Conservation (phyloP, 2,797 vertebrate genomes). For the Astyanax mexicanus region DNA sequence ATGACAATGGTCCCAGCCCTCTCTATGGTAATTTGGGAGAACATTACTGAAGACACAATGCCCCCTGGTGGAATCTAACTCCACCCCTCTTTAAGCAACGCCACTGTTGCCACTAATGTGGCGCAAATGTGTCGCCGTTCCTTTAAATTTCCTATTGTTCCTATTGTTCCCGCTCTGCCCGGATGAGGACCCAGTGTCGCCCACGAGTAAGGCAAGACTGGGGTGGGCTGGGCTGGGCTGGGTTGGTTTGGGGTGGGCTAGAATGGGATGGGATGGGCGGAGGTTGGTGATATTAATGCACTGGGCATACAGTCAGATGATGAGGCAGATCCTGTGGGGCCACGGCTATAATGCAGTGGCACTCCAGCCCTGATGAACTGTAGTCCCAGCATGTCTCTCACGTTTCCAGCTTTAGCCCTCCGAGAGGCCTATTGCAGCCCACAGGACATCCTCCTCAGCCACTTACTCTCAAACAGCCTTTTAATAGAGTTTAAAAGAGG, state of each 20-base stretch:
- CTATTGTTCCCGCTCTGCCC: slow-evolving; percentile 36
- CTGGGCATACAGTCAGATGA: slow-evolving; percentile 53
- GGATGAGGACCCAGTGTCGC: slow-evolving; percentile 45
- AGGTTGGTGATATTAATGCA: slow-evolving; percentile 54
- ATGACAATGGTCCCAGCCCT: slow-evolving; percentile 76
- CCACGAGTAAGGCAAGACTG: slow-evolving; percentile 26
- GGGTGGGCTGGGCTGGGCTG: slow-evolving; percentile 5
- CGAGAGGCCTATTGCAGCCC: slow-evolving; percentile 69
- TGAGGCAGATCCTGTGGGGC: slow-evolving; percentile 67
- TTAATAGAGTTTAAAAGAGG: slow-evolving; percentile 91
- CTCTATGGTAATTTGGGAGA: slow-evolving; percentile 72
- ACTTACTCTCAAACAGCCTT: slow-evolving; percentile 83
- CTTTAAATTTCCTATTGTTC: slow-evolving; percentile 53
- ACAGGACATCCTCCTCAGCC: slow-evolving; percentile 76
- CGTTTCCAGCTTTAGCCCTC: slow-evolving; percentile 65
- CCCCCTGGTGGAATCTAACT: slow-evolving; percentile 83
- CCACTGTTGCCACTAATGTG: slow-evolving; percentile 36
- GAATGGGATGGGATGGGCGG: not conserved
- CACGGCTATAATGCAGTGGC: slow-evolving; percentile 69
- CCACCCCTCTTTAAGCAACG: slow-evolving; percentile 52
- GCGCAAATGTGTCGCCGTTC: slow-evolving; percentile 35
- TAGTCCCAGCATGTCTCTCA: slow-evolving; percentile 68
- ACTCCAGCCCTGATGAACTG: slow-evolving; percentile 75
- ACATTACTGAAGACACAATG: slow-evolving; percentile 85
- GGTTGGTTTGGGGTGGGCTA: too few relatives aligned